Base-by-base conservation (phyloP, 2,797 vertebrate species). In the Enteromius unitaeniatus region DNA sequence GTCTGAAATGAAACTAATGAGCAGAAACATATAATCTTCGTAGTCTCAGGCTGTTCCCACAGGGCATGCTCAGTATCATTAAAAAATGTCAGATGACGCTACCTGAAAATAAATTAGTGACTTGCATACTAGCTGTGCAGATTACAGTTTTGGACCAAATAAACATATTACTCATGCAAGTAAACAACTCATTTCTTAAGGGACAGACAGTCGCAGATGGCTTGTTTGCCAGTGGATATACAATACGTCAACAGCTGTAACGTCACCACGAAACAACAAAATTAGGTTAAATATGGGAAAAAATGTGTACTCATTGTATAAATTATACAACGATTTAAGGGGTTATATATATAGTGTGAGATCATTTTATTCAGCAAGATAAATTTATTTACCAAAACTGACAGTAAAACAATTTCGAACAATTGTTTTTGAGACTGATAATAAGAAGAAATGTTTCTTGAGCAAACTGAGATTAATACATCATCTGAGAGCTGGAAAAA, bases 1-100 rank as follows among this genome's bases (percentile, higher is more conserved):
- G 64, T 83, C 82, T 78, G 49, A 70, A 55, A 68, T 78, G 49
- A 69, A 83, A 83, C 74, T 58, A 78, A 78, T 76, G 80, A n/a
- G 49, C 28, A 31, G 45, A 45, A 74, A 17, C 21, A 34, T 17
- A 34, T 82, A 51, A 82, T 60, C 28, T 47, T 78, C 10, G 69
- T 76, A 82, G 76, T 83, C 34, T 83, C 34, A 11, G 49, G 81
- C 51, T 58, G 49, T 26, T 58, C 65, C 82, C 13, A 9, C 5
- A 26, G 64, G 37, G 64, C 64, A 78, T 69, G n/a, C 26, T 76
- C n/a, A 55, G 34, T 19, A 28, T 74, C 55, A 49, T 74, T 74
- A 67, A 67, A 64, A 55, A 40, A 74, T 28, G 31, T 83, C 72
- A 55, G 31, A 62, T 10, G 60, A 21, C 4, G 34, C 34, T 42